phyloP scores from a whole-genome alignment of 2,797 vertebrate genomes.

The Argyrosomus regius region DNA sequence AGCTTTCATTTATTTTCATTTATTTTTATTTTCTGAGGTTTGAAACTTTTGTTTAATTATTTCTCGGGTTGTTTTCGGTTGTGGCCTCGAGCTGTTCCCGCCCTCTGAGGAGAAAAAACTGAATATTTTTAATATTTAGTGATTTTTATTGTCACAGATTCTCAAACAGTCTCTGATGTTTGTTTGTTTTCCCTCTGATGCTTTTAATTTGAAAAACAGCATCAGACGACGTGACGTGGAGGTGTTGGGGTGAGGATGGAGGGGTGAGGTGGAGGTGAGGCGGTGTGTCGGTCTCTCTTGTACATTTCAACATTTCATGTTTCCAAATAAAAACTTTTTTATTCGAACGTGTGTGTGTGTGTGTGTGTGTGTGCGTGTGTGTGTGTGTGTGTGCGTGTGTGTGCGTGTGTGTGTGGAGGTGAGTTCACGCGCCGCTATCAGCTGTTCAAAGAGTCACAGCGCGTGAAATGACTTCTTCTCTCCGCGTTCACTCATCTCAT shows the following conservation, averaged over 20 bases:
- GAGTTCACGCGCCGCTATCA: conserved; percentile 61
- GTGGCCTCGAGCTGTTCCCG: no score
- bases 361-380: conserved; percentile 11
- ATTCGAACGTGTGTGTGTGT: conserved; percentile 46
- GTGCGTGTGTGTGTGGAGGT: conserved; percentile 24
- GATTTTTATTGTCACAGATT: no score
- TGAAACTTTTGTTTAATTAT: no score
- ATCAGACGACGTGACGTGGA: no score
- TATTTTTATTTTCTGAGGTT: no score
- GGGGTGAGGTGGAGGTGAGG: neutral
- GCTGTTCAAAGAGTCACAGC: conserved; percentile 71
- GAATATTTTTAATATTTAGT: no score
- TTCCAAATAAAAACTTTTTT: conserved; percentile 83
- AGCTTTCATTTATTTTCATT: no score
- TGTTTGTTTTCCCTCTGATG: no score
- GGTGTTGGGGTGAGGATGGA: neutral
- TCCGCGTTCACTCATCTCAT: conserved; percentile 59
- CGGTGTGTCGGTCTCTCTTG: conserved; percentile 37
- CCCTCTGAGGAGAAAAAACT: no score
- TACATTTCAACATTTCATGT: conserved; percentile 69
- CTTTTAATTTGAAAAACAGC: no score
- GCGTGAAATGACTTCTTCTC: conserved; percentile 74
- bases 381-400: conserved; percentile 5
- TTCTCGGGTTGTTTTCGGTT: no score
- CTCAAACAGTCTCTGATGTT: no score